Evolutionary conservation across 2,888 invertebrate genomes (phyloP).

Genomic region (Hololepta plana): DNA sequence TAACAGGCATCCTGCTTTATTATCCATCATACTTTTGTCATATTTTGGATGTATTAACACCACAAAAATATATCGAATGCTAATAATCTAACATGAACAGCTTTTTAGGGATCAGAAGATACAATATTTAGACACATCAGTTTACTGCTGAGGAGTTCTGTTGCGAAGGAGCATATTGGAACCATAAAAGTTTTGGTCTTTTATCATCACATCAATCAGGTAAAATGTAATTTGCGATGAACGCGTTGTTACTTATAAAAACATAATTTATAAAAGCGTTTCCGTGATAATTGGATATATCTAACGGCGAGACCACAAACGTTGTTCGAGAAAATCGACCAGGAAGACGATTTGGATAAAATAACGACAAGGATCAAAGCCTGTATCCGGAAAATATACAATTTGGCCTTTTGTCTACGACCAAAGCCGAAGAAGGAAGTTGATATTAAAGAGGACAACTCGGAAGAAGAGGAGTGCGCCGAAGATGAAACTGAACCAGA

Average conservation of each 20-base stretch:
- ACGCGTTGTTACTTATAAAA: too few species aligned
- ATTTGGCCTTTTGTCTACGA: constrained; percentile 9
- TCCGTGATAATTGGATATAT: constrained; percentile 11
- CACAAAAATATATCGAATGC: constrained; percentile 2
- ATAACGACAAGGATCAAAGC: constrained; percentile 9
- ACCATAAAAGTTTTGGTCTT: constrained; percentile 27
- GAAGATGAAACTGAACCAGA: too few species aligned
- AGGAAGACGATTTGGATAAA: constrained; percentile 11
- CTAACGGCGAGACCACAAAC: constrained; percentile 27
- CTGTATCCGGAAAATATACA: constrained; percentile 14
- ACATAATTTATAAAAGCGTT: too few species aligned
- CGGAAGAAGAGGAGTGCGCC: too few species aligned
- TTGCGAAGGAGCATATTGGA: constrained; percentile 15
- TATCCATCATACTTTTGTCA: constrained; percentile 12
- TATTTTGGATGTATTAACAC: constrained; percentile 19
- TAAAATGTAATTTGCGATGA: constrained; percentile 10
- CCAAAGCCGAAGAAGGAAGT: constrained; percentile 1
- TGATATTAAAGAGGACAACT: constrained; percentile 2
- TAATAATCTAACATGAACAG: background rate
- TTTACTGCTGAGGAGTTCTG: constrained; percentile 20
- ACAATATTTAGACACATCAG: constrained; percentile 28
- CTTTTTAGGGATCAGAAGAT: constrained; percentile 31
- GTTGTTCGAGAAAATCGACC: constrained; percentile 28
- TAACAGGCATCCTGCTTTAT: constrained; percentile 12
- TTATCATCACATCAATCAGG: constrained; percentile 30